A percentile compares a stretch with the other conserved stretches of the same genome.
phyloP scores from a whole-genome alignment of 2,113 vertebrate species.

The Oryzias celebensis region DNA sequence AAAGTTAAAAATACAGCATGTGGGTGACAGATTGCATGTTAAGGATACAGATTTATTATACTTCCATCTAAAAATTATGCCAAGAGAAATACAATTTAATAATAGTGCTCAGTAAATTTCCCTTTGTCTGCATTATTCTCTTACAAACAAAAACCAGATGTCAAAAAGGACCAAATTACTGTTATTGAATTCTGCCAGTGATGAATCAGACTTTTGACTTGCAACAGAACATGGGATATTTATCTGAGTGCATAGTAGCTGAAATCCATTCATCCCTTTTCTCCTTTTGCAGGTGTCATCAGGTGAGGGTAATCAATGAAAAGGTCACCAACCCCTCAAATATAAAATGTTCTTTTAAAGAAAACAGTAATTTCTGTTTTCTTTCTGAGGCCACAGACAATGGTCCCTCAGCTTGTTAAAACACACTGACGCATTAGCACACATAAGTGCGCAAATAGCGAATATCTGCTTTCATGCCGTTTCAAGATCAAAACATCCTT shows the following conservation, averaged over 20 bases:
- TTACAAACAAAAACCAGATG: not conserved
- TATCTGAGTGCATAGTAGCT: too few species aligned
- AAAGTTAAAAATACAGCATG: constrained; percentile 12
- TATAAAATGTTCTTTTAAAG: not conserved
- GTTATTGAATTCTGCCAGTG: too few species aligned
- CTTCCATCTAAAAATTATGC: too few species aligned
- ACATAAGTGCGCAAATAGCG: constrained; percentile 9
- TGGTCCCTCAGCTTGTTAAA: constrained; percentile 6
- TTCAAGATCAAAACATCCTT: constrained; percentile 35
- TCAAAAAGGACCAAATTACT: too few species aligned
- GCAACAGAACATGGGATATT: too few species aligned
- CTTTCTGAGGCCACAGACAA: not conserved
- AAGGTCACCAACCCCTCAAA: too few species aligned
- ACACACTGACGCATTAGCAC: not conserved
- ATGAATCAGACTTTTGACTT: too few species aligned
- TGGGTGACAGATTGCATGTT: not conserved
- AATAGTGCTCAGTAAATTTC: not conserved
- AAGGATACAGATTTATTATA: too few species aligned
- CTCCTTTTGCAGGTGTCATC: too few species aligned
- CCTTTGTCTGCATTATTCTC: not conserved
- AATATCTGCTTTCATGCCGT: constrained; percentile 24
- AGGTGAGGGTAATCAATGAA: too few species aligned
- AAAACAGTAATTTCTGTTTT: not conserved
- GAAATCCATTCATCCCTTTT: too few species aligned
- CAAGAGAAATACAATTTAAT: not conserved